phyloP scores from a whole-genome alignment of 1,140 invertebrate species.

The Sinella curviseta region DNA sequence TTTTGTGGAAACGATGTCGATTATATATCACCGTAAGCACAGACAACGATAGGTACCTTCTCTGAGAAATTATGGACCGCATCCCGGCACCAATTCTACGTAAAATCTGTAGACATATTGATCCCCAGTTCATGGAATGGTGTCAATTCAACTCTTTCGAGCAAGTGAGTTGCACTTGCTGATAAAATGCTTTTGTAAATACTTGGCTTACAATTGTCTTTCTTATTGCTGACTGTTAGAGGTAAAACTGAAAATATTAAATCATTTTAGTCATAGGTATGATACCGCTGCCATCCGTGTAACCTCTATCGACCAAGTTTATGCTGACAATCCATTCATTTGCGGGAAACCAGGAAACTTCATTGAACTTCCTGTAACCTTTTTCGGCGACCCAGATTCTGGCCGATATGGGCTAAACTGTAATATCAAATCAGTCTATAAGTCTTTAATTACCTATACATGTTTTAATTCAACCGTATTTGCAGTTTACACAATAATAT shows the following conservation, averaged over 20 bases:
- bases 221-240: no score
- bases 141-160: neutral
- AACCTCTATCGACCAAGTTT: neutral
- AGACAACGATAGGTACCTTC: neutral
- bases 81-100: conserved; percentile 1
- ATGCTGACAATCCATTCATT: conserved; percentile 36
- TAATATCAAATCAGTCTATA: conserved; percentile 26
- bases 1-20: no score
- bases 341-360: conserved; percentile 39
- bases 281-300: conserved; percentile 34
- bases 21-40: no score
- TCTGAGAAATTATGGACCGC: neutral
- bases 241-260: neutral
- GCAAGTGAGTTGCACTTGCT: neutral
- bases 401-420: conserved; percentile 32
- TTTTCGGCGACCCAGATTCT: conserved; percentile 31
- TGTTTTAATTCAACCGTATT: neutral
- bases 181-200: neutral
- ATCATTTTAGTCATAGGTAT: conserved; percentile 29
- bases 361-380: conserved; percentile 33
- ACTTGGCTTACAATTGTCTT: no score
- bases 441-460: neutral
- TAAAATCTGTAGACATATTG: conserved; percentile 24
- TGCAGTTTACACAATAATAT: neutral
- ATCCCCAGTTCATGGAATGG: conserved; percentile 27